A percentile compares a stretch with the other conserved stretches of the same genome.
Evolutionary conservation across 2,888 invertebrate genomes (phyloP).

Genomic region (Nomada fucata): DNA sequence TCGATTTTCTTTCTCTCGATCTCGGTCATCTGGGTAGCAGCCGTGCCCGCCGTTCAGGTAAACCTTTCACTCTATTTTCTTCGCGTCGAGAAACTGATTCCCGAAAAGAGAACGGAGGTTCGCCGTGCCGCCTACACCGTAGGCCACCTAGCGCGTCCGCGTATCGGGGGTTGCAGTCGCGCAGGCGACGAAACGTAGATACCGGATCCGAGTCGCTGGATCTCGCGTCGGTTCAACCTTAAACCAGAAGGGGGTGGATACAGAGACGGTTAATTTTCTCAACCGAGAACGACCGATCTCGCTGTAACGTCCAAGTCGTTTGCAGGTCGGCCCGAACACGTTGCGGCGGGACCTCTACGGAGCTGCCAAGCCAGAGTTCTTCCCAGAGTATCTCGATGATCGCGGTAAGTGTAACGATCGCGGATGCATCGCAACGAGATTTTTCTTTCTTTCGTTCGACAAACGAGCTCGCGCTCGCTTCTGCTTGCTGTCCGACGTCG

Average conservation of each 20-base stretch:
- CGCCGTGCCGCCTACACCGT: not conserved
- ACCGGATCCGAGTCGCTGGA: no score
- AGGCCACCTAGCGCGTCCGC: not conserved
- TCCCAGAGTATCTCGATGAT: conserved; percentile 45
- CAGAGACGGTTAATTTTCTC: no score
- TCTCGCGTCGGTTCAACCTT: no score
- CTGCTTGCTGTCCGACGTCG: not conserved
- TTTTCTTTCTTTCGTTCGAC: not conserved
- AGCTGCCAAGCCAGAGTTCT: conserved; percentile 19
- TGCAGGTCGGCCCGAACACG: conserved; percentile 40
- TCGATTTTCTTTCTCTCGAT: conserved; percentile 51
- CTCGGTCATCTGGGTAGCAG: conserved; percentile 53
- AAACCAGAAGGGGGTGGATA: no score
- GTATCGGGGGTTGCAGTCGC: no score
- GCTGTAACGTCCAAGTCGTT: not conserved
- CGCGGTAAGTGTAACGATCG: conserved; percentile 55
- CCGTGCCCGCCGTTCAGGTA: conserved; percentile 59
- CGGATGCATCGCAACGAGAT: not conserved
- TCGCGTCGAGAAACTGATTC: not conserved
- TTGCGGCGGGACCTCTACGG: conserved; percentile 49
- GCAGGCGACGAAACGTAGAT: no score
- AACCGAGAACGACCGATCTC: not conserved
- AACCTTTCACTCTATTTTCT: not conserved
- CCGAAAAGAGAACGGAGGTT: not conserved
- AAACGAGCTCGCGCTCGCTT: not conserved